Evolutionary conservation across 64 coral and sea anemone genomes (phyloP).

Genomic region (Actinia tenebrosa): DNA sequence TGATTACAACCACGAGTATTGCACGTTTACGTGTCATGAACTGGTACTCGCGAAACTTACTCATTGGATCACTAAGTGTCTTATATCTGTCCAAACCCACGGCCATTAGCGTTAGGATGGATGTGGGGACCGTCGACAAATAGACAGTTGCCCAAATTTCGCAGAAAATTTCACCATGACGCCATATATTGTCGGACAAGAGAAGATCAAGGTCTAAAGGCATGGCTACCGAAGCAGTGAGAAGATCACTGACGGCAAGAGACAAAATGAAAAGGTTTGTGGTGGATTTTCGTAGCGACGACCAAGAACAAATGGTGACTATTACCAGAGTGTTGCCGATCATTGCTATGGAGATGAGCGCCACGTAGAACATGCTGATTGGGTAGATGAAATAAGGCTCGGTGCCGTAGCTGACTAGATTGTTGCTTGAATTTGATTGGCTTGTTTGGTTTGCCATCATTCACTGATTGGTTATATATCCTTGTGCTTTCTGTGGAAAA

Average conservation of each 20-base stretch:
- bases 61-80: constrained; percentile 68
- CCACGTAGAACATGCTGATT: constrained; percentile 11
- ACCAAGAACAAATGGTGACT: constrained; percentile 49
- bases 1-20: constrained; percentile 36
- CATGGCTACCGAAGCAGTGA: constrained; percentile 74
- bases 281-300: constrained; percentile 52
- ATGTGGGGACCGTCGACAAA: constrained; percentile 61
- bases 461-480: neutral
- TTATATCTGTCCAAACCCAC: constrained; percentile 79
- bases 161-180: constrained; percentile 46
- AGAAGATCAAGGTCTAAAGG: constrained; percentile 66
- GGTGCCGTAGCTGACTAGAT: constrained; percentile 8
- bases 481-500: neutral
- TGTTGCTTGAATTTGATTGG: neutral
- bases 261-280: constrained; percentile 82
- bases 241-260: constrained; percentile 75
- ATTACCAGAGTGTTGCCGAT: constrained; percentile 73
- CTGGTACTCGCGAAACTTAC: constrained; percentile 44
- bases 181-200: constrained; percentile 29
- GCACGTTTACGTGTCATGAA: constrained; percentile 49
- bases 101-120: constrained; percentile 66
- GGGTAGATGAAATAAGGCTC: constrained; percentile 21
- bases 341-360: constrained; percentile 65
- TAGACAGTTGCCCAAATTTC: constrained; percentile 77
- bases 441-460: neutral